phyloP scores from a whole-genome alignment of 1,140 invertebrate genomes.

The Drosophila navojoa region DNA sequence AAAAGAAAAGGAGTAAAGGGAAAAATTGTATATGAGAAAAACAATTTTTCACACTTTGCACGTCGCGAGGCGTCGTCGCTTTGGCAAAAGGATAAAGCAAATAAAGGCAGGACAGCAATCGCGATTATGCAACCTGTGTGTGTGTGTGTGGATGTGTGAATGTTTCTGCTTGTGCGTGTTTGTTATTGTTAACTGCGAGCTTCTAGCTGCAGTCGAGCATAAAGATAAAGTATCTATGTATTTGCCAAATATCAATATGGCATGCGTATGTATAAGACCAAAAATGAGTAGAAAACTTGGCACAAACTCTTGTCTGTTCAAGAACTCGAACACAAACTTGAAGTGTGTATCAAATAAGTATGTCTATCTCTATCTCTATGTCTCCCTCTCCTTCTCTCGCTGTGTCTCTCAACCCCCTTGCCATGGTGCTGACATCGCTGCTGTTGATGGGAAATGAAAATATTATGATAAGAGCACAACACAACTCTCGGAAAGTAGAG shows the following conservation, averaged over 20 bases:
- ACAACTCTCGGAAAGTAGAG: constrained; percentile 11
- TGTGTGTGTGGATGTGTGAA: constrained; percentile 6
- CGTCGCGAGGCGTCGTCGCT: constrained; percentile 34
- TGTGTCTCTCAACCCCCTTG: background rate
- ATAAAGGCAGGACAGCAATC: constrained; percentile 37
- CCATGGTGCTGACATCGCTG: background rate
- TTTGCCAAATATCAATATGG: constrained; percentile 44
- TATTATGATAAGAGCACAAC: constrained; percentile 13
- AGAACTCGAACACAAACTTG: constrained; percentile 9
- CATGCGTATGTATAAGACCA: background rate
- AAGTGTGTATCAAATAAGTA: constrained; percentile 7
- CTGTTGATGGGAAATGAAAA: constrained; percentile 20
- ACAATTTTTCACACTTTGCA: constrained; percentile 67
- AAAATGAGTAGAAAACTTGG: constrained; percentile 10
- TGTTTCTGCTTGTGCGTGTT: constrained; percentile 7
- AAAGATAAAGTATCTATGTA: constrained; percentile 53
- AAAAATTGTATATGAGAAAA: constrained; percentile 35
- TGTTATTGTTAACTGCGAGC: constrained; percentile 20
- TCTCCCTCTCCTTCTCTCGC: background rate
- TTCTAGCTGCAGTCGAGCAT: constrained; percentile 38
- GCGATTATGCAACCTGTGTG: constrained; percentile 46
- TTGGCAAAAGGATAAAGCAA: constrained; percentile 45
- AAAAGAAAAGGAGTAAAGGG: constrained; percentile 7
- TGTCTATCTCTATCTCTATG: background rate
- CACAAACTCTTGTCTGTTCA: constrained; percentile 9